Evolutionary conservation across 1,140 invertebrate genomes (phyloP), one percentile per base, ranked within the genome.

Genomic region (Pseudomyrmex flavicornis): DNA sequence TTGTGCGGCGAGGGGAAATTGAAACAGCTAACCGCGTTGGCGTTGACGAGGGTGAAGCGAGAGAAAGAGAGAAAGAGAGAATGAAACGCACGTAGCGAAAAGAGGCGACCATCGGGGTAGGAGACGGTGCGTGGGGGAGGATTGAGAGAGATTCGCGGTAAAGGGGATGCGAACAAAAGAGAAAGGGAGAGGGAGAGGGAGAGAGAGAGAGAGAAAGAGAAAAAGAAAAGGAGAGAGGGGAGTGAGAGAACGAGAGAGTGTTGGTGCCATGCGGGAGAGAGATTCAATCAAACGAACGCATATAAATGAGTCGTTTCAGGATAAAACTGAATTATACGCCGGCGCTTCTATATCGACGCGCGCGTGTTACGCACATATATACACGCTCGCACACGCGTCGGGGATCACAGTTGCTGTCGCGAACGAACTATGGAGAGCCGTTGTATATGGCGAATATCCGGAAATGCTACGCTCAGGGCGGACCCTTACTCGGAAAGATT

Each of bases 201-300:
- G 56, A 82, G 48, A 82, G 46, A 13, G 54, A 63, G 65, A 48
- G 63, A 48, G 12, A 22, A 1, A 22, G 22, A 22, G n/a, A n/a
- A n/a, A n/a, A n/a, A n/a, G n/a, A n/a, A n/a, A n/a, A n/a, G n/a
- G n/a, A n/a, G n/a, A n/a, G n/a, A n/a, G 26, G 26, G 50, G 10
- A 5, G 26, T 10, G 68, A 82, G 68, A 83, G 56, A 65, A 63
- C 58, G 83, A 52, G 86, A 77, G 73, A 17, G 79, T 48, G 56
- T 20, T 26, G 75, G 75, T 44, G 50, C 74, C 65, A 80, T 83
- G 84, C 82, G 85, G 85, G 84, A 85, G 88, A 85, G 88, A 92
- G 92, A 92, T 92, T 92, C 92, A 92, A 92, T 92, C 92, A 92
- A 93, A 92, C 92, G 91, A 92, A 93, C 91, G 92, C 91, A 93